Evolutionary conservation across 1,140 invertebrate species (phyloP).

Genomic region (Leptinotarsa lineolata): DNA sequence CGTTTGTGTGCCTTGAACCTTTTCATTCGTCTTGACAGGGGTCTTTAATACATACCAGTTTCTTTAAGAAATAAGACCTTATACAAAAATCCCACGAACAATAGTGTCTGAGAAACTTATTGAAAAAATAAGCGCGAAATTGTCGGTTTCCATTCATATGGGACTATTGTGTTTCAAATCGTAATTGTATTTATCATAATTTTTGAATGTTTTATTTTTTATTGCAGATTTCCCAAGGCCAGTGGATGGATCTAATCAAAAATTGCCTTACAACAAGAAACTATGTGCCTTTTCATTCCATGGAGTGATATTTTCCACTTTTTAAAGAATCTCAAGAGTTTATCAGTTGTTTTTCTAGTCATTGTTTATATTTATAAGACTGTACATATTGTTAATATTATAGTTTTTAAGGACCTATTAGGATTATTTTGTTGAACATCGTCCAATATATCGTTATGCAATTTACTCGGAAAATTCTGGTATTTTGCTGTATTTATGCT

Average conservation of each 20-base stretch:
- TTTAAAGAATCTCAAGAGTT: conserved; percentile 41
- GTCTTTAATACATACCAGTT: conserved; percentile 42
- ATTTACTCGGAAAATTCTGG: conserved; percentile 11
- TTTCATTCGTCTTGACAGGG: conserved; percentile 44
- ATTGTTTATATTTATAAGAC: conserved; percentile 47
- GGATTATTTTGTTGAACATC: conserved; percentile 13
- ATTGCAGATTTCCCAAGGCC: conserved; percentile 49
- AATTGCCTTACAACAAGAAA: conserved; percentile 30
- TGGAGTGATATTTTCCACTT: conserved; percentile 50
- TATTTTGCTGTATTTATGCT: background rate
- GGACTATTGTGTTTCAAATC: background rate
- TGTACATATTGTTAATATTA: conserved; percentile 50
- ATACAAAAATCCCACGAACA: conserved; percentile 35
- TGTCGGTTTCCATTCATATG: background rate
- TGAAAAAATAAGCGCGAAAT: conserved; percentile 39
- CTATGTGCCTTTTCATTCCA: conserved; percentile 52
- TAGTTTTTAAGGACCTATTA: conserved; percentile 28
- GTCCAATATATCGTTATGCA: conserved; percentile 1
- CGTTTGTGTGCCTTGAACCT: conserved; percentile 41
- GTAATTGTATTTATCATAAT: conserved; percentile 3
- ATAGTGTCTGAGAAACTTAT: conserved; percentile 48
- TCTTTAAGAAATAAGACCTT: conserved; percentile 36
- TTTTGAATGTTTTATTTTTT: conserved; percentile 37
- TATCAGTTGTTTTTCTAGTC: conserved; percentile 52
- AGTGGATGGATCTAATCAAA: conserved; percentile 38